phyloP scores from a whole-genome alignment of 2,888 invertebrate species.

The Lithophane leautieri region DNA sequence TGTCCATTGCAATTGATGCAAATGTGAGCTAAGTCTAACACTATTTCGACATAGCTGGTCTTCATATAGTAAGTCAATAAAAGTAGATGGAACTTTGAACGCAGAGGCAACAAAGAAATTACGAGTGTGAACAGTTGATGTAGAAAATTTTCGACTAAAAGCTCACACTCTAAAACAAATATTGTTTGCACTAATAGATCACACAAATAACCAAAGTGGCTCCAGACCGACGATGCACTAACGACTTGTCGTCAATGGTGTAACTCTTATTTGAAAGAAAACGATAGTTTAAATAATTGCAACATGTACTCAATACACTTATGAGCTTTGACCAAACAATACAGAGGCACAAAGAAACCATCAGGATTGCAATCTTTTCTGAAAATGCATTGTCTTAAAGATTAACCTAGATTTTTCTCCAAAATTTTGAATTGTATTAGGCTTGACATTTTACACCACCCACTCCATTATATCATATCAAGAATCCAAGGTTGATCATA shows the following conservation, averaged over 20 bases:
- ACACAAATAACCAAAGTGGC: not conserved
- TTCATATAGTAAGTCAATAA: too few species aligned
- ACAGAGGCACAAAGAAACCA: not conserved
- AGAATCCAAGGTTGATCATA: constrained; percentile 65
- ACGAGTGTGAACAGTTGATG: not conserved
- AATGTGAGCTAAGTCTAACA: not conserved
- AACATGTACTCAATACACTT: constrained; percentile 22
- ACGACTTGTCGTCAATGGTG: constrained; percentile 9
- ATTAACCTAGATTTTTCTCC: constrained; percentile 19
- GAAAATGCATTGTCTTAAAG: constrained; percentile 7
- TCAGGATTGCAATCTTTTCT: constrained; percentile 16
- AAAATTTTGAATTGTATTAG: constrained; percentile 25
- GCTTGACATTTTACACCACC: constrained; percentile 37
- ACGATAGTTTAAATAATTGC: constrained; percentile 24
- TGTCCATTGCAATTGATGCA: not conserved
- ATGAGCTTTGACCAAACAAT: constrained; percentile 20
- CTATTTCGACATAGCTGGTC: not conserved
- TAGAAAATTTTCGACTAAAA: not conserved
- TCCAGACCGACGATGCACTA: not conserved
- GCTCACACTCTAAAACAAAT: not conserved
- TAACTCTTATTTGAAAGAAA: constrained; percentile 30
- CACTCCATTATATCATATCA: constrained; percentile 63
- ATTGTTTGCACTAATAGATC: not conserved
- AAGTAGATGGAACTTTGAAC: not conserved
- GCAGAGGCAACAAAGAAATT: not conserved